These are phyloP conservation scores for Mormyrops attenuatus DNA, from an alignment of 2,797 vertebrate species.

Conservation along the genomic window DNA sequence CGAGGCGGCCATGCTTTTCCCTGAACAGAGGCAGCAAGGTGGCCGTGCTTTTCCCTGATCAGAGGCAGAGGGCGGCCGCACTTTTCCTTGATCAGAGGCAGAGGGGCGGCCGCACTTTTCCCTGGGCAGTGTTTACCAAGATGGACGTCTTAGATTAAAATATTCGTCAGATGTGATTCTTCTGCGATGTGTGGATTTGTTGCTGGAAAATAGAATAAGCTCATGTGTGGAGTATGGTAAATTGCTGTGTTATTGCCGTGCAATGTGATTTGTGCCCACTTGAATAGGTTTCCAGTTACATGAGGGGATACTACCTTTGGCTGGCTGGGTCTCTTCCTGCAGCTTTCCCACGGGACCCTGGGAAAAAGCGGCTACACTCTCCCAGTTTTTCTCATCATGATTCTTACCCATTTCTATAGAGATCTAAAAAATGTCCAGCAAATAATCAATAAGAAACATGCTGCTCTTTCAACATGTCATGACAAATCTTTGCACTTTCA, in stretches of 20 bases:
- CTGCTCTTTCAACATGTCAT: neutral
- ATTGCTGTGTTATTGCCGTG: constrained; percentile 17
- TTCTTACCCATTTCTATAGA: neutral
- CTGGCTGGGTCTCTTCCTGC: neutral
- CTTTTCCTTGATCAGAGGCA: no score
- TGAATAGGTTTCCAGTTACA: constrained; percentile 17
- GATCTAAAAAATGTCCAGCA: neutral
- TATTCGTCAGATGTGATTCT: neutral
- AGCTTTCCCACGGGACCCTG: neutral
- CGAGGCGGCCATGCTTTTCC: no score
- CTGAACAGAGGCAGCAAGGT: no score
- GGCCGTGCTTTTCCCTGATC: no score
- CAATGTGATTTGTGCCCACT: constrained; percentile 9
- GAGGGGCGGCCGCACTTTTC: neutral
- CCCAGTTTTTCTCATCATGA: neutral
- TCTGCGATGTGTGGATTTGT: neutral
- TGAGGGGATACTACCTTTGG: neutral
- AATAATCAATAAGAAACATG: neutral
- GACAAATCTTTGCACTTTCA: neutral
- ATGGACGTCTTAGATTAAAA: neutral
- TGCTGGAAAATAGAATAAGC: constrained; percentile 4
- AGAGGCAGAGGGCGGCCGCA: neutral
- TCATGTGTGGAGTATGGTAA: neutral
- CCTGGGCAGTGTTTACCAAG: neutral
- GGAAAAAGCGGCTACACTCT: neutral